phyloP scores from a whole-genome alignment of 2,797 vertebrate genomes.

The Aeoliscus strigatus region DNA sequence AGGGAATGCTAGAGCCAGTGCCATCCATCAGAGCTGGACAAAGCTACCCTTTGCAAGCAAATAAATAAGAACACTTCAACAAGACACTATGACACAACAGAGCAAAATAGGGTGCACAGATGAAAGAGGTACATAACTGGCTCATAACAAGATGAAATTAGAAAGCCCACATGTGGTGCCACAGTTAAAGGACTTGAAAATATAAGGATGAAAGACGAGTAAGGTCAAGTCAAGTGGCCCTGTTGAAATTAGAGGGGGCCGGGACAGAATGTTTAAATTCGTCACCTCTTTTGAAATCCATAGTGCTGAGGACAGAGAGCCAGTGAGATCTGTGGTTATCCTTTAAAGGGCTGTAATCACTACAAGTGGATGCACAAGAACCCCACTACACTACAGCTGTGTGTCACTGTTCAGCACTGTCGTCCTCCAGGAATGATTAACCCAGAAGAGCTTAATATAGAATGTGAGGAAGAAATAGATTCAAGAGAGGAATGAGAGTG shows the following conservation, averaged over 20 bases:
- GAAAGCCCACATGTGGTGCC: slow-evolving; percentile 35
- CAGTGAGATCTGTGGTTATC: slow-evolving; percentile 41
- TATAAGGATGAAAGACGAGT: slow-evolving; percentile 41
- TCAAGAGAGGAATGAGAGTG: slow-evolving; percentile 46
- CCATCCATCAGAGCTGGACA: slow-evolving; percentile 71
- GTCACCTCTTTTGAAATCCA: slow-evolving; percentile 23
- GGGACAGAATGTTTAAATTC: slow-evolving; percentile 21
- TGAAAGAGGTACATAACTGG: slow-evolving; percentile 40
- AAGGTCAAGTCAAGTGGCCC: slow-evolving; percentile 53
- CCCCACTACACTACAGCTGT: slow-evolving; percentile 53
- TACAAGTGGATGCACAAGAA: slow-evolving; percentile 41
- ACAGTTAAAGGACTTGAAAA: slow-evolving; percentile 45
- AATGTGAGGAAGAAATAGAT: slow-evolving; percentile 57
- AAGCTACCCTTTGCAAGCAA: slow-evolving; percentile 67
- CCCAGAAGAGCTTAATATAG: slow-evolving; percentile 78
- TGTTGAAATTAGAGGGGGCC: slow-evolving; percentile 28
- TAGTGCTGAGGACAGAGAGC: slow-evolving; percentile 9
- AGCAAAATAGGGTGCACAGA: slow-evolving; percentile 40
- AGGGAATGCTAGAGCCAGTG: slow-evolving; percentile 46
- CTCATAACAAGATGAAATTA: slow-evolving; percentile 47
- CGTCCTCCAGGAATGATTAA: slow-evolving; percentile 79
- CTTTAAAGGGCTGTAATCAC: slow-evolving; percentile 50
- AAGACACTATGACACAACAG: slow-evolving; percentile 13
- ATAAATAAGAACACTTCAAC: slow-evolving; percentile 66
- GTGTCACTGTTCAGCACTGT: slow-evolving; percentile 53